Evolutionary conservation across 2,888 invertebrate genomes (phyloP).

Genomic region (Acleris literana): DNA sequence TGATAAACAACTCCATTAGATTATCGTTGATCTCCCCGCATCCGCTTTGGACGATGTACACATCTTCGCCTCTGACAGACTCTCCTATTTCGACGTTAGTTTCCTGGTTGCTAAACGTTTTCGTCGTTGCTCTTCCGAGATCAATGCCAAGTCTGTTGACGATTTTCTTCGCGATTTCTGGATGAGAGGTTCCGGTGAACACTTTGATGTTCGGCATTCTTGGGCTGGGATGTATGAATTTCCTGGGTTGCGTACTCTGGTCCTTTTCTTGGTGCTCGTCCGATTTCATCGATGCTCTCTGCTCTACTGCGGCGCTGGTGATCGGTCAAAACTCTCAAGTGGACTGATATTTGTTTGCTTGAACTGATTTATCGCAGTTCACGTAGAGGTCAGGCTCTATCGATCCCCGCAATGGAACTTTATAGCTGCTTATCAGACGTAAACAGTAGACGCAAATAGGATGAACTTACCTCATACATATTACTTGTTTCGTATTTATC

Average conservation of each 20-base stretch:
- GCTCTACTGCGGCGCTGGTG: conserved; percentile 52
- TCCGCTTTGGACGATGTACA: conserved; percentile 95
- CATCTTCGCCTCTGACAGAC: conserved; percentile 96
- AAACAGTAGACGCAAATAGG: conserved; percentile 24
- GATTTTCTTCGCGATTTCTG: conserved; percentile 97
- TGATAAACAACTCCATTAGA: conserved; percentile 95
- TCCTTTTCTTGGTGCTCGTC: conserved; percentile 50
- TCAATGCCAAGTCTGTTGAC: conserved; percentile 96
- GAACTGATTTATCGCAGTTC: conserved; percentile 71
- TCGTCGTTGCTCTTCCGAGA: conserved; percentile 97
- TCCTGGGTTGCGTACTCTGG: conserved; percentile 45
- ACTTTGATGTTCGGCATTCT: conserved; percentile 99
- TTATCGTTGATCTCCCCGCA: conserved; percentile 96
- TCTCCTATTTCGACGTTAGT: conserved; percentile 97
- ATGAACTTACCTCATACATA: conserved; percentile 1
- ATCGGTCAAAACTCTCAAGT: conserved; percentile 51
- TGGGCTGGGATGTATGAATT: conserved; percentile 57
- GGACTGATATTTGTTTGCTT: conserved; percentile 62
- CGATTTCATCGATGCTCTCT: conserved; percentile 63
- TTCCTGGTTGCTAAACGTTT: conserved; percentile 99
- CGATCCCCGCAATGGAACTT: conserved; percentile 59
- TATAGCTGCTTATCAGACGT: conserved; percentile 52
- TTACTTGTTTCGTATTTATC: conserved; percentile 18
- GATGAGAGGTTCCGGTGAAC: conserved; percentile 98
- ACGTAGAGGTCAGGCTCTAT: conserved; percentile 64